phyloP scores from a whole-genome alignment of 2,797 vertebrate species.

The Liasis olivaceus region DNA sequence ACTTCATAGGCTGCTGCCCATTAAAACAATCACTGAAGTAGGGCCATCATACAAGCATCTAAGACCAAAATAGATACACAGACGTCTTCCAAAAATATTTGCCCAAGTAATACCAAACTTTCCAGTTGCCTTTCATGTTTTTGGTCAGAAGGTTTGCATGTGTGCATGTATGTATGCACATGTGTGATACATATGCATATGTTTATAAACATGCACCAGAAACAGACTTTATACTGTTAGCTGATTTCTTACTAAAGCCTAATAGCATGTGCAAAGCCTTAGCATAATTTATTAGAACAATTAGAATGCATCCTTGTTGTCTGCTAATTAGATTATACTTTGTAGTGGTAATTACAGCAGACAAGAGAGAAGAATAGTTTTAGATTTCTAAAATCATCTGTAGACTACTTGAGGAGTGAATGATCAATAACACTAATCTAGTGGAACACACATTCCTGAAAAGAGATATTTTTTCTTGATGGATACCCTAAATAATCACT shows the following conservation, averaged over 20 bases:
- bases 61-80: background rate
- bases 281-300: conserved; percentile 73
- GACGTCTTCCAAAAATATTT: background rate
- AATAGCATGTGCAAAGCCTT: conserved; percentile 56
- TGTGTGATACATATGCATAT: background rate
- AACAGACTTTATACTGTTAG: conserved; percentile 60
- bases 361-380: conserved; percentile 71
- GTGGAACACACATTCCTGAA: conserved; percentile 70
- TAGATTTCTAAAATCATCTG: conserved; percentile 72
- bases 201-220: background rate
- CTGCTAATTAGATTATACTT: conserved; percentile 73
- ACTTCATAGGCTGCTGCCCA: background rate
- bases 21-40: background rate
- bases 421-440: conserved; percentile 76
- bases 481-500: conserved; percentile 60
- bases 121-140: background rate
- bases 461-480: conserved; percentile 66
- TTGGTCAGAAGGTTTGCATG: conserved; percentile 18
- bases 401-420: conserved; percentile 60
- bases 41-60: background rate
- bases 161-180: background rate
- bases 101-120: background rate
- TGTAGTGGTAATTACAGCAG: conserved; percentile 71
- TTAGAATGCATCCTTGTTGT: conserved; percentile 73
- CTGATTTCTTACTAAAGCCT: conserved; percentile 61